Evolutionary conservation across 2,113 vertebrate genomes (phyloP).

Genomic region (Laticauda colubrina): DNA sequence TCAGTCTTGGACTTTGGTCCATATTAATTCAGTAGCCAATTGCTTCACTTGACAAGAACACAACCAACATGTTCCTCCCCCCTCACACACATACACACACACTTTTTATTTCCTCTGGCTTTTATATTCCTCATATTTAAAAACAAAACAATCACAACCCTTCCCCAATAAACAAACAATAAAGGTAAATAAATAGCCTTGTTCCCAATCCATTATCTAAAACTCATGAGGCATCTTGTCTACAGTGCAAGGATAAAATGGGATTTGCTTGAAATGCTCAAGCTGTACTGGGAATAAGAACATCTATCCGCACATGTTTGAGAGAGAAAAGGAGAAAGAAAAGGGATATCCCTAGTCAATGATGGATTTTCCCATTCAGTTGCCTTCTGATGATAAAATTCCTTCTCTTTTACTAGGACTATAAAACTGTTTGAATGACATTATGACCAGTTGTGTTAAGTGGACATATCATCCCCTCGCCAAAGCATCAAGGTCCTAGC

Average conservation of each 20-base stretch:
- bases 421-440: background rate
- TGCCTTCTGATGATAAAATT: background rate
- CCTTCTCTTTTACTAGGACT: no score
- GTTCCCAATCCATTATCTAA: background rate
- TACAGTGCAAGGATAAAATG: background rate
- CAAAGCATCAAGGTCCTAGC: background rate
- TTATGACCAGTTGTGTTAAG: background rate
- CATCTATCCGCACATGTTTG: background rate
- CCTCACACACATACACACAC: background rate
- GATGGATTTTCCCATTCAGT: background rate
- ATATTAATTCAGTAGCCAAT: background rate
- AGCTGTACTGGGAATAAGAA: background rate
- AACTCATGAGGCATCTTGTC: background rate
- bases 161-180: constrained; percentile 8
- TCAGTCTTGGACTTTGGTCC: background rate
- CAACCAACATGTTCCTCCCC: background rate
- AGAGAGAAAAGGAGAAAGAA: background rate
- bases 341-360: background rate
- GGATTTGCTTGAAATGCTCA: background rate
- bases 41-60: background rate
- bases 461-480: background rate
- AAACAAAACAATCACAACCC: background rate
- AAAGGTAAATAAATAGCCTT: background rate
- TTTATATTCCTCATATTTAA: background rate
- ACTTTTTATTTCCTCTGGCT: background rate